Evolutionary conservation across 2,888 invertebrate species (phyloP).

Genomic region (Plebejus anna): DNA sequence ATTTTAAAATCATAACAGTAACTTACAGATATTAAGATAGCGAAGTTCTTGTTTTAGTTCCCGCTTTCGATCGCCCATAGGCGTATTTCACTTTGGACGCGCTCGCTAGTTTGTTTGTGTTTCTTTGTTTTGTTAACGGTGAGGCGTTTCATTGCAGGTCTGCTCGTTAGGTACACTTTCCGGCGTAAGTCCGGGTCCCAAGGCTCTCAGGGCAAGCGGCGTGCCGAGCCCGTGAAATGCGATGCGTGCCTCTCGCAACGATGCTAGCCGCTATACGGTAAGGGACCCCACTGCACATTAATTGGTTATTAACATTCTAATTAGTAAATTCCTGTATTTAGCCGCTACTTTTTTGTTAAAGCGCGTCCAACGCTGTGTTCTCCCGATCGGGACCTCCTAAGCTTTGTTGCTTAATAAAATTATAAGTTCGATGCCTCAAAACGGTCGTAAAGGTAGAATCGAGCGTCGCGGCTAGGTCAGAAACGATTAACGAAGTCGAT

Average conservation of each 20-base stretch:
- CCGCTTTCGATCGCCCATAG: constrained; percentile 70
- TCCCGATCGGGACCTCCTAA: constrained; percentile 46
- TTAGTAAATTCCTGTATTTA: constrained; percentile 36
- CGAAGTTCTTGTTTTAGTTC: constrained; percentile 29
- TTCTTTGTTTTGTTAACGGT: constrained; percentile 77
- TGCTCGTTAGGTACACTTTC: constrained; percentile 81
- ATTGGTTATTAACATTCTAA: constrained; percentile 28
- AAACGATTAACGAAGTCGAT: constrained; percentile 74
- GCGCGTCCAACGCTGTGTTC: constrained; percentile 55
- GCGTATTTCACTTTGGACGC: constrained; percentile 76
- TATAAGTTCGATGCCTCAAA: constrained; percentile 1
- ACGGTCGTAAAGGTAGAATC: constrained; percentile 35
- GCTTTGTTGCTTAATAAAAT: constrained; percentile 38
- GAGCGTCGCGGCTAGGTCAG: constrained; percentile 55
- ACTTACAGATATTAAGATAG: constrained; percentile 16
- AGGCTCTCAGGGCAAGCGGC: constrained; percentile 75
- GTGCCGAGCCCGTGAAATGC: constrained; percentile 77
- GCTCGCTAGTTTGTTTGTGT: constrained; percentile 70
- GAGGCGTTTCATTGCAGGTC: constrained; percentile 80
- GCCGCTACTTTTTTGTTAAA: constrained; percentile 45
- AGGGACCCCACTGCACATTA: constrained; percentile 49
- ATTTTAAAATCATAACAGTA: constrained; percentile 20
- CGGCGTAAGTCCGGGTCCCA: constrained; percentile 80
- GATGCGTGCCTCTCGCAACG: constrained; percentile 80
- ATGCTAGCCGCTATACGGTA: constrained; percentile 77